Percentiles rank a stretch among this genome's conserved stretches.
Conservation (phyloP, 2,888 invertebrate genomes). For the Orchesellides sinensis region DNA sequence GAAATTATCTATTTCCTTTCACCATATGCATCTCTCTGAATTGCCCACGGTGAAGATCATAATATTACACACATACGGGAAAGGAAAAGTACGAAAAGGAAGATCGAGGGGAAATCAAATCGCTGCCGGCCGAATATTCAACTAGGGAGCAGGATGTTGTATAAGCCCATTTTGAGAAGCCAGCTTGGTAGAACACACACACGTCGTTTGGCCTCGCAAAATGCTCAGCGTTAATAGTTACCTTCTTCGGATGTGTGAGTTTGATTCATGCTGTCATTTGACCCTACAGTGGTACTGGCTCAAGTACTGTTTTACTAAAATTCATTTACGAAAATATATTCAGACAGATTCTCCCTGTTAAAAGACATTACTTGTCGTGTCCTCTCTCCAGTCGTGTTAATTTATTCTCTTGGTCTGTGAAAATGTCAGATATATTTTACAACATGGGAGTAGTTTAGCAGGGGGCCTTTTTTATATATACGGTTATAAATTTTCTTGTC, state of each 20-base stretch:
- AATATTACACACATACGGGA: neutral
- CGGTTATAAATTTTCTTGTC: too few relatives aligned
- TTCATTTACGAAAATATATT: neutral
- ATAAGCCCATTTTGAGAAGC: constrained; percentile 48
- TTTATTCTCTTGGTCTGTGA: too few relatives aligned
- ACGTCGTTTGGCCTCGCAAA: too few relatives aligned
- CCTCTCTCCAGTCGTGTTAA: too few relatives aligned
- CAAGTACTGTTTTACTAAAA: neutral
- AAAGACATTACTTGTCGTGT: too few relatives aligned
- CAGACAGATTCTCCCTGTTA: too few relatives aligned
- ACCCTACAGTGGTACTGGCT: constrained; percentile 22
- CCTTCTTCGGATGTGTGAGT: constrained; percentile 50
- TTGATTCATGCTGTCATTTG: constrained; percentile 55
- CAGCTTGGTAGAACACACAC: too few relatives aligned
- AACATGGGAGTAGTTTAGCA: too few relatives aligned
- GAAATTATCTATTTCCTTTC: constrained; percentile 65
- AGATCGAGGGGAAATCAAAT: constrained; percentile 50
- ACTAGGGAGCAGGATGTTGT: constrained; percentile 48
- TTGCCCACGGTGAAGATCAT: constrained; percentile 45
- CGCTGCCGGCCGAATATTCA: constrained; percentile 54
- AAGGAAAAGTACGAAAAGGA: neutral
- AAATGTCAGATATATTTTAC: too few relatives aligned
- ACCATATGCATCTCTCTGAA: constrained; percentile 34
- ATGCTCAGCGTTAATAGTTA: too few relatives aligned
- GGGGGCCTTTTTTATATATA: too few relatives aligned